Evolutionary conservation across 1,140 invertebrate genomes (phyloP).

Genomic region (Nasonia vitripennis): DNA sequence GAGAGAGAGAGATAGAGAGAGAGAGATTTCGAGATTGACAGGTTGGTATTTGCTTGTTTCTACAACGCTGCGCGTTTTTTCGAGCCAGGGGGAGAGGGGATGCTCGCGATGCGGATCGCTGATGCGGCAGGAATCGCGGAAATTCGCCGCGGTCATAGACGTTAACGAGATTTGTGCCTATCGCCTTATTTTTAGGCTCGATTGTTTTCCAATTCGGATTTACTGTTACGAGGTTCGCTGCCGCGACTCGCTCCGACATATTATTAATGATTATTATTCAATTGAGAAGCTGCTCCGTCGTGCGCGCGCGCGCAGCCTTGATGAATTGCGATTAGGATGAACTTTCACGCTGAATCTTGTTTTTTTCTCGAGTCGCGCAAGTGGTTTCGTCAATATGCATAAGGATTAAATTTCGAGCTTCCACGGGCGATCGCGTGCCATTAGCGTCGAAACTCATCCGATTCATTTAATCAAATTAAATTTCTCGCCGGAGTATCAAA

Average conservation of each 20-base stretch:
- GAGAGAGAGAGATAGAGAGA: neutral
- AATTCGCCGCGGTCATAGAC: neutral
- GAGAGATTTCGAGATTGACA: neutral
- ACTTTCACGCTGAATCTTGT: neutral
- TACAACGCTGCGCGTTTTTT: neutral
- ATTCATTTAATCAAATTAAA: neutral
- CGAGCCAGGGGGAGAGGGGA: neutral
- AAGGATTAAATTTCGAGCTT: too few relatives aligned
- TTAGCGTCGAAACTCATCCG: too few relatives aligned
- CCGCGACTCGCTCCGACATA: too few relatives aligned
- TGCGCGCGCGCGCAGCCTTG: too few relatives aligned
- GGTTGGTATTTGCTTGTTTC: neutral
- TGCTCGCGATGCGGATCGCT: neutral
- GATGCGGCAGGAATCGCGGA: neutral
- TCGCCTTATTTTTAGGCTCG: neutral
- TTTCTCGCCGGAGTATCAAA: neutral
- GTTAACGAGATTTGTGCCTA: neutral
- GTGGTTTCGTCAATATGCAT: too few relatives aligned
- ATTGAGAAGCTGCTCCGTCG: too few relatives aligned
- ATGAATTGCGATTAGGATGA: too few relatives aligned
- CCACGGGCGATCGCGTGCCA: too few relatives aligned
- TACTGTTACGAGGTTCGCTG: neutral
- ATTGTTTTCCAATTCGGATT: neutral
- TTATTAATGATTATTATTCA: too few relatives aligned
- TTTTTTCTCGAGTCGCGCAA: neutral